phyloP scores from a whole-genome alignment of 2,113 vertebrate species.

The Aegotheles bennettii region DNA sequence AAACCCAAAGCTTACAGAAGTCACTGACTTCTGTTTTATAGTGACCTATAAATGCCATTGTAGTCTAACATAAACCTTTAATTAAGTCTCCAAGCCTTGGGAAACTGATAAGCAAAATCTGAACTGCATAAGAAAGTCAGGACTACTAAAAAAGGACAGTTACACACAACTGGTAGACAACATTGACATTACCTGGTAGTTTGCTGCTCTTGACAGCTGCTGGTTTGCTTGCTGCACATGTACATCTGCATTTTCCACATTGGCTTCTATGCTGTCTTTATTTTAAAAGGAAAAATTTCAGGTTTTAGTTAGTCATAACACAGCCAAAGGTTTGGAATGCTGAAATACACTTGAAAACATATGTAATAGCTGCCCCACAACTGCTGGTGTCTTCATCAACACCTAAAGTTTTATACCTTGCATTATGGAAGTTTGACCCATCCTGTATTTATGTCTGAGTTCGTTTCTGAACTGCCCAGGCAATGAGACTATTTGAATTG shows the following conservation, averaged over 20 bases:
- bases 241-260: constrained; percentile 88
- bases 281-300: constrained; percentile 19
- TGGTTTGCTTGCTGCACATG: constrained; percentile 87
- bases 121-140: not conserved
- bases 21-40: not conserved
- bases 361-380: not conserved
- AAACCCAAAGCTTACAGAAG: not conserved
- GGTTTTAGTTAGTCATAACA: not conserved
- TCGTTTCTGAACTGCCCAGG: not conserved
- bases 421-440: not conserved
- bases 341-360: not conserved
- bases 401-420: not conserved
- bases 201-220: constrained; percentile 85
- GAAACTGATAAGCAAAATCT: not conserved
- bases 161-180: not conserved
- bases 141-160: not conserved
- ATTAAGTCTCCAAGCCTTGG: not conserved
- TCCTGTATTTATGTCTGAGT: rapidly evolving
- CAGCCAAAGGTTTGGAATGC: not conserved
- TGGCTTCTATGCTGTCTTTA: constrained; percentile 98
- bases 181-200: constrained; percentile 84
- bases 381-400: not conserved
- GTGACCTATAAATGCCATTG: not conserved
- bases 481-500: not conserved
- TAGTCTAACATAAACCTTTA: not conserved